Evolutionary conservation across 2,888 invertebrate species (phyloP), one percentile per base, ranked within the genome.

Genomic region (Cecidostiba fungosa): DNA sequence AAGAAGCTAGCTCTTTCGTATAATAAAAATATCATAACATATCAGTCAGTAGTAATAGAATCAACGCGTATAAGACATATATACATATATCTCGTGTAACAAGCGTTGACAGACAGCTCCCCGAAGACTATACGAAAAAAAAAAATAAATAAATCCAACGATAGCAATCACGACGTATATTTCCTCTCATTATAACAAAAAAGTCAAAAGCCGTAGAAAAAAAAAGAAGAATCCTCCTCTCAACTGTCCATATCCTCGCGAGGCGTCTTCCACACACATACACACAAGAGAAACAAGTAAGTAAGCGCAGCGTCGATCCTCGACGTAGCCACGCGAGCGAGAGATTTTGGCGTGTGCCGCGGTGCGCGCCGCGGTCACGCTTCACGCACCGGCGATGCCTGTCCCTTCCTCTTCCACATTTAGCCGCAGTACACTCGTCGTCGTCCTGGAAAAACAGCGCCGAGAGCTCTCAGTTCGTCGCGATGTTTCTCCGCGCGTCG

Each of bases 311-410:
- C 76, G 29, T 26, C 47, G 54, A 59, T 16, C 16, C 50, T 43
- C 66, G 54, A 32, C 36, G 73, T 26, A 59, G 81, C 5, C 81
- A 70, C 70, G 70, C 70, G 59, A 82, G 82, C 77, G 86, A 82
- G 88, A 89, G 91, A 92, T 92, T 92, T 92, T 91, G 92, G 92
- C 92, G 91, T 92, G 92, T 91, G 92, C 91, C 90, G 89, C 89
- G 90, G 89, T 91, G 90, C 88, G 91, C 90, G 90, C 90, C 90
- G 87, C 88, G 70, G 92, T 93, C 90, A 93, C 90, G 93, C 92
- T 93, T 93, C 91, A 93, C 89, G 93, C 93, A 90, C 91, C 90
- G 92, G 86, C 89, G 92, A 89, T 89, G 93, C 92, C 93, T 90
- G 92, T 93, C 93, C 93, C 93, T 93, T 93, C 92, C 91, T 92